Conservation (phyloP, 2,888 invertebrate genomes). For the Cremastinae sp. region DNA sequence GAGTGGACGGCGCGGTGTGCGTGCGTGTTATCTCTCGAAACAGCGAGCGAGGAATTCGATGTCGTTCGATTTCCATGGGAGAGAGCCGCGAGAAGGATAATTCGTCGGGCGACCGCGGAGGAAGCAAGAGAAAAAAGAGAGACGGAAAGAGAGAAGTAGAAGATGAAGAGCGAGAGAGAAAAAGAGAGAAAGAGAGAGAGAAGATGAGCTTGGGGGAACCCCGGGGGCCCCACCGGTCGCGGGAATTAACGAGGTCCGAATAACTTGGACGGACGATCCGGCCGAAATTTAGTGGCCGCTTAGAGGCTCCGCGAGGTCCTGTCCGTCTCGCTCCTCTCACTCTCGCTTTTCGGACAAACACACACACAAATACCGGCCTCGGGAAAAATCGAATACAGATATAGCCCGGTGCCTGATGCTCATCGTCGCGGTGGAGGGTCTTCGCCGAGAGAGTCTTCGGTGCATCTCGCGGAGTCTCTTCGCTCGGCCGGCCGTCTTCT, state of each 20-base stretch:
- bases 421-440: conserved; percentile 57
- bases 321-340: conserved; percentile 53
- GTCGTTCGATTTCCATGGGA: conserved; percentile 45
- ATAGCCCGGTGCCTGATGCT: too few relatives aligned
- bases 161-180: conserved; percentile 51
- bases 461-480: conserved; percentile 45
- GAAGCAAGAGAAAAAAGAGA: conserved; percentile 34
- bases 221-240: conserved; percentile 64
- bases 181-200: conserved; percentile 25
- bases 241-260: conserved; percentile 76
- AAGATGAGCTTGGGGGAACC: conserved; percentile 40
- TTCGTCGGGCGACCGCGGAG: conserved; percentile 56
- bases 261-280: conserved; percentile 69
- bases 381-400: conserved; percentile 20
- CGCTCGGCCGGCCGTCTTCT: conserved; percentile 41
- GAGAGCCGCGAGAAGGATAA: conserved; percentile 60
- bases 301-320: conserved; percentile 55
- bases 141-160: conserved; percentile 39
- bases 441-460: conserved; percentile 37
- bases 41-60: conserved; percentile 35
- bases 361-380: background rate
- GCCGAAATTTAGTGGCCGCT: conserved; percentile 60
- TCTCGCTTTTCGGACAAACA: conserved; percentile 10
- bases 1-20: background rate
- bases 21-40: conserved; percentile 33